A percentile compares a stretch with the other conserved stretches of the same genome.
phyloP scores from a whole-genome alignment of 2,888 invertebrate genomes.

The Pseudococcus viburni region DNA sequence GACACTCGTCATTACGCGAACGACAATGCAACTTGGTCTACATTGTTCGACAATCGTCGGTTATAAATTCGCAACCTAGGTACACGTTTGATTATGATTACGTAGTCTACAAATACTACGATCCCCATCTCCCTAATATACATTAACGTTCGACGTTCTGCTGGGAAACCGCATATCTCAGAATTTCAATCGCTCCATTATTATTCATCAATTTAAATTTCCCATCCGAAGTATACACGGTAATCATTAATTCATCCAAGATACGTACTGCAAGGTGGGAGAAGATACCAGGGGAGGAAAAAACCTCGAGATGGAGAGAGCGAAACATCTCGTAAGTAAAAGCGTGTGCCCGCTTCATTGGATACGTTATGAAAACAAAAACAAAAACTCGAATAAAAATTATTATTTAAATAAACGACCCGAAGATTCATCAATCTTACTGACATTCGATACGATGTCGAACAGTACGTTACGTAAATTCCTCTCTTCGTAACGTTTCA shows the following conservation, averaged over 20 bases:
- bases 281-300: background rate
- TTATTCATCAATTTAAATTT: constrained; percentile 49
- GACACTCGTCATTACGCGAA: background rate
- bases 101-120: background rate
- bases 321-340: background rate
- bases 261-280: background rate
- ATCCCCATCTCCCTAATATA: background rate
- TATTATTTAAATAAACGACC: constrained; percentile 56
- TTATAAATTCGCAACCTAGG: background rate
- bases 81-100: background rate
- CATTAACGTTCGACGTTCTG: background rate
- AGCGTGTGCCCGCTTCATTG: constrained; percentile 10
- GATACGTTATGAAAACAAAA: constrained; percentile 41
- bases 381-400: constrained; percentile 57
- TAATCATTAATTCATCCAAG: constrained; percentile 35
- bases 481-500: background rate
- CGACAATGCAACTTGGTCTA: background rate
- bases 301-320: background rate
- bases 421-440: constrained; percentile 44
- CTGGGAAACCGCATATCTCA: constrained; percentile 26
- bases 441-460: constrained; percentile 34
- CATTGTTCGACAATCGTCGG: background rate
- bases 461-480: constrained; percentile 38
- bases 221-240: constrained; percentile 38
- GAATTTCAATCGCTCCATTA: constrained; percentile 25